Base-by-base conservation (phyloP, 2,888 invertebrate species). In the Brachypalpus laphriformis region DNA sequence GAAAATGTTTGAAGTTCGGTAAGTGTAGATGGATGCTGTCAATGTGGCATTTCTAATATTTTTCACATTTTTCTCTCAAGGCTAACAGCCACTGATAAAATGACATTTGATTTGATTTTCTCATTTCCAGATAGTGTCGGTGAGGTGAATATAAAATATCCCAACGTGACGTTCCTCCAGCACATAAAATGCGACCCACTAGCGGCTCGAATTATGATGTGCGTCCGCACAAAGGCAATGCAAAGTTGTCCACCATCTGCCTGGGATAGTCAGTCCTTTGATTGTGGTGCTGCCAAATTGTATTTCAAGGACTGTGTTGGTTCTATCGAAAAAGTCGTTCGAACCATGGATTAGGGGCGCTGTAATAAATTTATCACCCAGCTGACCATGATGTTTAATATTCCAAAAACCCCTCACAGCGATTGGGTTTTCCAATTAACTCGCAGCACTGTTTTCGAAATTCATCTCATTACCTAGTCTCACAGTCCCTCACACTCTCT, bases 281-380 rank as follows among this genome's bases (percentile, higher is more conserved):
- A 76, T 14, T 76, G 75, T 20, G 37, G 3, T 5, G 47, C 22
- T 0, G 7, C 75, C 8, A 57, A 49, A 25, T 0, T 16, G n/a
- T 76, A 66, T 14, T 76, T 59, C 22, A 42, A 61, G n/a, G 49
- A 68, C 4, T 68, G 76, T 14, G 66, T 76, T 18, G 76, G 59
- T 7, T 68, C 68, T 1, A 51, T 76, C 20, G 76, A 68, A 20
- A 68, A 68, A 31, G 68, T 68, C 4, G 20, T 68, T 4, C 28
- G 40, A 51, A 49, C 1, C 8, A 25, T 59, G 14, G 28, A 51
- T 22, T 68, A 22, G 25, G 8, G n/a, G 11, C 3, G n/a, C 11
- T 18, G 3, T 6, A n/a, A 40, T 37, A 57, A 40, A 57, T 1
- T 5, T 7, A 6, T n/a, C 37, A 37, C 11, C 37, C 37, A n/a